Base-by-base conservation (phyloP, 2,113 vertebrate genomes). In the Chitala chitala region DNA sequence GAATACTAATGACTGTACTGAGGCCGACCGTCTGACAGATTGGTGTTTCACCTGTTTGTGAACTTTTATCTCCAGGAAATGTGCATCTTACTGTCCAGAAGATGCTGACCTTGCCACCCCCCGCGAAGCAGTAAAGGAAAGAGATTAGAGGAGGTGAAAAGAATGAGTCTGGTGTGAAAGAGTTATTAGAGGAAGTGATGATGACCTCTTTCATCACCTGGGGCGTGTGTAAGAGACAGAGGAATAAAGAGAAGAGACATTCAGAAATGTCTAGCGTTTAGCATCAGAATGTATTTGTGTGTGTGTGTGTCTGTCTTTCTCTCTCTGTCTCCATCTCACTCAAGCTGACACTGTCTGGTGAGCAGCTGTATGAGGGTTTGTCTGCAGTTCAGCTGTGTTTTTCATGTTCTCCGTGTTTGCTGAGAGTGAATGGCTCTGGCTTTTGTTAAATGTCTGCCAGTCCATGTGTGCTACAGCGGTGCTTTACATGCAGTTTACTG, bases 1-100 rank as follows among this genome's bases (percentile, higher is more conserved):
- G 20, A 6, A 56, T 1, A 56, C 4, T 33, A 3, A 4, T 5
- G 51, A 17, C 3, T 46, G 2, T 13, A 33, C n/a, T 44, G 40
- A 40, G 4, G 24, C 40, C 31, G 29, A 46, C 51, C 10, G 36
- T 15, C 48, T 5, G 54, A 7, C 9, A 24, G 54, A 46, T 12
- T 20, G 24, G n/a, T 59, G 24, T 20, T 12, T 31, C n/a, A 40
- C 4, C 2, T 33, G n/a, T 40, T 42, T 31, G 6, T 56, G 40
- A 54, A 24, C 54, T 40, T n/a, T 59, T 46, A 72, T 72, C 53
- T 46, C 1, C 22, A 72, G 70, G 40, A 46, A 72, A 59, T 48
- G 54, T 17, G 31, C n/a, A 22, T 71, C 36, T 42, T 12, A 1
- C n/a, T 26, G 5, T 46, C 22, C 17, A 42, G 70, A 54, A 22